These are phyloP conservation scores for Manacus vitellinus DNA, from an alignment of 2,113 vertebrate species.

Conservation along the genomic window DNA sequence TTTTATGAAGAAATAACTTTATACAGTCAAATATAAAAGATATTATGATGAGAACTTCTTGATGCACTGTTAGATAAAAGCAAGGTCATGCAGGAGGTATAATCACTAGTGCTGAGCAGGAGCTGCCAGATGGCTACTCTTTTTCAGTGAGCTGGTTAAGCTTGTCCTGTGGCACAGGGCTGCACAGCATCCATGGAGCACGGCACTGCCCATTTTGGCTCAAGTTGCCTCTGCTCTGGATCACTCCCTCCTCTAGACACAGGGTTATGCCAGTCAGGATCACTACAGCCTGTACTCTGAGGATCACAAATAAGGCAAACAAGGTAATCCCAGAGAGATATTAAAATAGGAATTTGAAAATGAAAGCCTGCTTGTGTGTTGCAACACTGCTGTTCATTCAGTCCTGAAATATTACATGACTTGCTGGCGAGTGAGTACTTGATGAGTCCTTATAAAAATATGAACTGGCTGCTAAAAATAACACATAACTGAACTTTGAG, in stretches of 20 bases:
- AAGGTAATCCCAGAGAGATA: not conserved
- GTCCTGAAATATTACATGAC: not conserved
- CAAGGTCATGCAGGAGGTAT: not conserved
- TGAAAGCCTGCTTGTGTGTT: not conserved
- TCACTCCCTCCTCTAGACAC: not conserved
- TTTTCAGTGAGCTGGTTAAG: not conserved
- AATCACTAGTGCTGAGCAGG: fast-evolving
- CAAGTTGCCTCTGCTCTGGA: not conserved
- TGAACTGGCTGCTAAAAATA: not conserved
- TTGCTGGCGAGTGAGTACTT: not conserved
- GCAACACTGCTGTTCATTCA: not conserved
- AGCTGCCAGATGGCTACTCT: not conserved
- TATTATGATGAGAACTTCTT: not conserved
- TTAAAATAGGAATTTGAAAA: not conserved
- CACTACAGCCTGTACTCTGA: not conserved
- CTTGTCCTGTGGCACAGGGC: fast-evolving
- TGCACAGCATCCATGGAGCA: fast-evolving
- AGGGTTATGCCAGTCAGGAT: not conserved
- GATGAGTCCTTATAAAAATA: not conserved
- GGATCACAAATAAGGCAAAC: not conserved
- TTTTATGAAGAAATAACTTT: not conserved
- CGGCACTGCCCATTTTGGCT: not conserved
- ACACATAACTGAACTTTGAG: not conserved
- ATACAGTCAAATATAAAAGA: not conserved
- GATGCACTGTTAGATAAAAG: not conserved